Conservation (phyloP, 2,797 vertebrate genomes). For the Chelidonichthys spinosus region DNA sequence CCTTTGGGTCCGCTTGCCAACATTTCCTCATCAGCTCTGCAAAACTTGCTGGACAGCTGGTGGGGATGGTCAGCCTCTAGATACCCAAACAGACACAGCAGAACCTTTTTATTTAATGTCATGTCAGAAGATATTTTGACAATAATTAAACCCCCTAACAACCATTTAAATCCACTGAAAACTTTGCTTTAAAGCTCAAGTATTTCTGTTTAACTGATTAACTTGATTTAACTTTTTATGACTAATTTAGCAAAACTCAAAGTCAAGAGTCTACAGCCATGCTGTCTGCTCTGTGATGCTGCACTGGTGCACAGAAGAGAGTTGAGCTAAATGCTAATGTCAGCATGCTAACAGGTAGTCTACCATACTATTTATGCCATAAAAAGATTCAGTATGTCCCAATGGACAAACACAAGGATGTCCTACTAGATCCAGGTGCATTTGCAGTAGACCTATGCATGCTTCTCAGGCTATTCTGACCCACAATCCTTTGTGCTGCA, state of each 20-base stretch:
- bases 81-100: conserved; percentile 43
- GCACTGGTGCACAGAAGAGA: not conserved
- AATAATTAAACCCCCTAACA: not conserved
- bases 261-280: not conserved
- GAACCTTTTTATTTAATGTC: conserved; percentile 5
- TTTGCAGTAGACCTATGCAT: too few relatives aligned
- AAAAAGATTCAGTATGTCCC: too few relatives aligned
- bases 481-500: too few relatives aligned
- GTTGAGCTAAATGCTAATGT: not conserved
- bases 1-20: conserved; percentile 97
- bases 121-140: not conserved
- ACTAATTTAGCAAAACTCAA: not conserved
- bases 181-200: not conserved
- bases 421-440: too few relatives aligned
- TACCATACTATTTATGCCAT: too few relatives aligned
- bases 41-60: conserved; percentile 96
- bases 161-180: not conserved
- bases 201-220: not conserved
- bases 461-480: too few relatives aligned
- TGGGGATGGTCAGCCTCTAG: conserved; percentile 97
- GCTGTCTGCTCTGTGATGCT: not conserved
- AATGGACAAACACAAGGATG: too few relatives aligned
- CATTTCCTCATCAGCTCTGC: conserved; percentile 95
- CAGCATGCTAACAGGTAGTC: not conserved
- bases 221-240: not conserved